These are phyloP conservation scores for Phrynocephalus forsythii DNA, from an alignment of 2,797 vertebrate species.

Conservation along the genomic window DNA sequence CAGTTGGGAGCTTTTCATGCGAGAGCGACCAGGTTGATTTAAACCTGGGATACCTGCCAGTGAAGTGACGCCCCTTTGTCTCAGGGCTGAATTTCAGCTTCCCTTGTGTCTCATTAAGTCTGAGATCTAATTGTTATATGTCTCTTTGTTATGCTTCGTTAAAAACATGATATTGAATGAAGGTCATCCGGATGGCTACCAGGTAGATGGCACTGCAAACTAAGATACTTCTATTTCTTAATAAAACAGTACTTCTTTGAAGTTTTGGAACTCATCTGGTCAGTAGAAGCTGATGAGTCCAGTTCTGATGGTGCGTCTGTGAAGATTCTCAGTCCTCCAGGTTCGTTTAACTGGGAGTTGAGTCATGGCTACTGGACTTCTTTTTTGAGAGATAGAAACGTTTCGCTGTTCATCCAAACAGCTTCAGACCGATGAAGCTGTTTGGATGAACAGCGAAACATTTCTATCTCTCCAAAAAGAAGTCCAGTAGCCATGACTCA, in stretches of 20 bases:
- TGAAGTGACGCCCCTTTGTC: conserved; percentile 3
- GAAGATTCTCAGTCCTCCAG: too few species aligned
- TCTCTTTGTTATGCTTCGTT: conserved; percentile 43
- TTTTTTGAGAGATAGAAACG: too few species aligned
- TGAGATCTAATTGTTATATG: neutral
- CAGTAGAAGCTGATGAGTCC: too few species aligned
- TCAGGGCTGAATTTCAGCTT: conserved; percentile 24
- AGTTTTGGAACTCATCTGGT: conserved; percentile 26
- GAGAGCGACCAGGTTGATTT: conserved; percentile 29
- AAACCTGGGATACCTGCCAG: conserved; percentile 18
- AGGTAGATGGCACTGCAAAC: conserved; percentile 34
- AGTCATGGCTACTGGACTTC: too few species aligned
- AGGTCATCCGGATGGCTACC: conserved; percentile 42
- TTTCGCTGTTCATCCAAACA: too few species aligned
- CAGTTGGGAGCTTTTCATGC: neutral
- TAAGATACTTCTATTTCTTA: conserved; percentile 10
- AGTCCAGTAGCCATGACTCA: too few species aligned
- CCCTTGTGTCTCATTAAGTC: conserved; percentile 7
- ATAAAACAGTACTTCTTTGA: conserved; percentile 33
- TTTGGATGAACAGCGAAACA: too few species aligned
- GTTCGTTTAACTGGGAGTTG: too few species aligned
- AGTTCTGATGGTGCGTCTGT: too few species aligned
- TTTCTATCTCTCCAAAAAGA: too few species aligned
- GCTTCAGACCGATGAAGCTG: too few species aligned
- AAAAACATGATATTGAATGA: conserved; percentile 30